phyloP scores from a whole-genome alignment of 2,888 invertebrate species.

The Operophtera brumata region DNA sequence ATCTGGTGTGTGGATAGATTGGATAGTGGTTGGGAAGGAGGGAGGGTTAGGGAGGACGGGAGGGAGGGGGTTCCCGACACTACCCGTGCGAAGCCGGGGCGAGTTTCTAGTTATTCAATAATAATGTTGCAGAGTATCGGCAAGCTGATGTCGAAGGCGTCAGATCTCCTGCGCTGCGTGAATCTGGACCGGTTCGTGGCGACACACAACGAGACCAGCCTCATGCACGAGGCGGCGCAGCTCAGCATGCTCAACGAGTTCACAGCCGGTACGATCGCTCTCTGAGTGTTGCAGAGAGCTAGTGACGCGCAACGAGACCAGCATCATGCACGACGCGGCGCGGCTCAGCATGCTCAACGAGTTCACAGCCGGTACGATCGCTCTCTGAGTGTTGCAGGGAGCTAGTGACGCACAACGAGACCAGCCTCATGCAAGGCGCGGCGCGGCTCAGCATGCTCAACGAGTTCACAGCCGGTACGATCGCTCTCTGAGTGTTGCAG shows the following conservation, averaged over 20 bases:
- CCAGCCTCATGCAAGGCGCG: slow-evolving; percentile 79
- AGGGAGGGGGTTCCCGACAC: no score
- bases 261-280: slow-evolving; percentile 79
- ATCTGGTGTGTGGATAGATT: no score
- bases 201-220: slow-evolving; percentile 71
- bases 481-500: not conserved
- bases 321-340: slow-evolving; percentile 80
- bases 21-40: no score
- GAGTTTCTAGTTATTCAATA: no score
- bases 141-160: slow-evolving; percentile 75
- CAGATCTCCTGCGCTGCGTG: slow-evolving; percentile 82
- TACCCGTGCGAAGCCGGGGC: no score
- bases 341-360: slow-evolving; percentile 81
- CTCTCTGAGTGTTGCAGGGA: not conserved
- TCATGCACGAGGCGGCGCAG: slow-evolving; percentile 79
- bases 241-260: slow-evolving; percentile 83
- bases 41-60: no score
- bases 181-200: slow-evolving; percentile 81
- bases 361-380: slow-evolving; percentile 83
- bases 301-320: slow-evolving; percentile 71
- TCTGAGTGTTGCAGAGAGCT: slow-evolving; percentile 24
- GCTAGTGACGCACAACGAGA: slow-evolving; percentile 73
- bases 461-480: slow-evolving; percentile 84
- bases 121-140: slow-evolving; percentile 60
- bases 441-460: slow-evolving; percentile 79